Evolutionary conservation across 1,140 invertebrate species (phyloP).

Genomic region (Habropoda laboriosa): DNA sequence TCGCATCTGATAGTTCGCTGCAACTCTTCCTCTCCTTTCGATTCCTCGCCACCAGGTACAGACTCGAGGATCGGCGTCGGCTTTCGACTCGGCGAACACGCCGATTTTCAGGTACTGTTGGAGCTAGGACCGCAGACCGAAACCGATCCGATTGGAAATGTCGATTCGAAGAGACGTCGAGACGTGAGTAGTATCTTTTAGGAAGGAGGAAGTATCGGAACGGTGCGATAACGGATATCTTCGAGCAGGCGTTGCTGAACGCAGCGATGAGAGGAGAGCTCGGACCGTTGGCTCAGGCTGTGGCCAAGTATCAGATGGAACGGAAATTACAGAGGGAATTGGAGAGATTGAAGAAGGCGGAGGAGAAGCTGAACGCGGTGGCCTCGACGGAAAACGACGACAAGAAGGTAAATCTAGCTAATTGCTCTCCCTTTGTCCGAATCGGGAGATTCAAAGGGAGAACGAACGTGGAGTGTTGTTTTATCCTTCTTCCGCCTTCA

Average conservation of each 20-base stretch:
- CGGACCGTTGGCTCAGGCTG: conserved; percentile 75
- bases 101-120: conserved; percentile 89
- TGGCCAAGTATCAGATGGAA: conserved; percentile 75
- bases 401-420: conserved; percentile 18
- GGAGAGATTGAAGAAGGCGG: conserved; percentile 52
- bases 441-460: neutral
- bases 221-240: neutral
- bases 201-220: neutral
- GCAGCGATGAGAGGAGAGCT: conserved; percentile 76
- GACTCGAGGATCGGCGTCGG: conserved; percentile 90
- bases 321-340: conserved; percentile 69
- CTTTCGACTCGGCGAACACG: conserved; percentile 89
- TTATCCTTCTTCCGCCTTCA: neutral
- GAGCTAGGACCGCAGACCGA: conserved; percentile 89
- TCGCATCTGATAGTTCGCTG: neutral
- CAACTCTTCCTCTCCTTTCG: conserved; percentile 33
- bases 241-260: conserved; percentile 65
- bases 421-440: neutral
- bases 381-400: neutral
- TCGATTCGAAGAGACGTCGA: conserved; percentile 72
- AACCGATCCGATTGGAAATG: conserved; percentile 84
- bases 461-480: neutral
- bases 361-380: conserved; percentile 1
- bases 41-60: conserved; percentile 84
- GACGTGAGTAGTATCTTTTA: conserved; percentile 27